A percentile compares a stretch with the other conserved stretches of the same genome.
Conservation (phyloP, 2,797 vertebrate species). For the Prionace glauca region DNA sequence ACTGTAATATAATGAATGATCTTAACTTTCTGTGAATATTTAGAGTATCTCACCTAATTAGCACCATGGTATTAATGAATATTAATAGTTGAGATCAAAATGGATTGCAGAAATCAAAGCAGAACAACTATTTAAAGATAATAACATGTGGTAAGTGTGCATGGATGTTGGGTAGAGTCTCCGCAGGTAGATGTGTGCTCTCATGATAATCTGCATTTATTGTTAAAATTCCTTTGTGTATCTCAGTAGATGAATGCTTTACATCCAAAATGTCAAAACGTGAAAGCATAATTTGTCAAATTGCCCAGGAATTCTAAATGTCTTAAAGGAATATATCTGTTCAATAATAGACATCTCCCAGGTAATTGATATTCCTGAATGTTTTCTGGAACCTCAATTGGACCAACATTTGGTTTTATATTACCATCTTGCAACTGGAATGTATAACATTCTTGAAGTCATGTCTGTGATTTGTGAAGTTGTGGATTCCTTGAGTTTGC, state of each 20-base stretch:
- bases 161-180: background rate
- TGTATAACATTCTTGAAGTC: background rate
- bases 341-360: background rate
- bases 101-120: constrained; percentile 57
- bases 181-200: no score
- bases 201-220: background rate
- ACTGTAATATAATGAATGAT: background rate
- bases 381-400: background rate
- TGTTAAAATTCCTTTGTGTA: background rate
- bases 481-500: background rate
- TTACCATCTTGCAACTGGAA: background rate
- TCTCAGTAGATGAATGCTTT: background rate
- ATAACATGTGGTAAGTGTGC: constrained; percentile 25
- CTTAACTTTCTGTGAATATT: constrained; percentile 26
- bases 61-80: constrained; percentile 60
- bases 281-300: constrained; percentile 5
- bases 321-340: background rate
- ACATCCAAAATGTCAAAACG: background rate
- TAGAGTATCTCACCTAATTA: constrained; percentile 58
- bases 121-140: constrained; percentile 42
- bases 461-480: background rate
- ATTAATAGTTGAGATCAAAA: constrained; percentile 66
- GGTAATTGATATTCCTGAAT: background rate
- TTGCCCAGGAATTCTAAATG: background rate
- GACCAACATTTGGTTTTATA: background rate